Evolutionary conservation across 2,888 invertebrate genomes (phyloP).

Genomic region (Labia minor): DNA sequence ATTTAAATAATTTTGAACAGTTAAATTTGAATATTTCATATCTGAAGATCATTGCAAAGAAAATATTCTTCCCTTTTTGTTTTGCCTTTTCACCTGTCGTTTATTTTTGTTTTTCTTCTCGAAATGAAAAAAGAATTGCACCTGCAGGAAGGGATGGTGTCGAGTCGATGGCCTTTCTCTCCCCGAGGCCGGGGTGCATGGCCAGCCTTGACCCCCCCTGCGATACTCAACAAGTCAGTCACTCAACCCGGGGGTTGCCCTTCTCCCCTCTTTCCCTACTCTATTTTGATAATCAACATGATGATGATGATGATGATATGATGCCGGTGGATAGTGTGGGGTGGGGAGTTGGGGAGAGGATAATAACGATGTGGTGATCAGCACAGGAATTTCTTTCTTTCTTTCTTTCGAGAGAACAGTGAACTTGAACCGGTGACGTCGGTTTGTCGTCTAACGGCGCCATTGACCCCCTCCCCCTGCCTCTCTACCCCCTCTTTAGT

Average conservation of each 20-base stretch:
- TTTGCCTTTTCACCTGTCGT: no score
- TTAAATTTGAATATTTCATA: no score
- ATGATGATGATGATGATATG: not conserved
- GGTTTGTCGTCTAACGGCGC: not conserved
- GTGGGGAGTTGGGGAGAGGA: not conserved
- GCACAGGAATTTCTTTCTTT: not conserved
- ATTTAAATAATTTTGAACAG: no score
- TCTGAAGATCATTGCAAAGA: no score
- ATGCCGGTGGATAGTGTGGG: not conserved
- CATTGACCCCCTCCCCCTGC: not conserved
- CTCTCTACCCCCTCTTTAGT: not conserved
- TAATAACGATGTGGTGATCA: not conserved
- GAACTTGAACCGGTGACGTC: conserved; percentile 13
- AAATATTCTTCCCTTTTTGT: no score
- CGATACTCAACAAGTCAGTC: not conserved
- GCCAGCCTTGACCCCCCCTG: not conserved
- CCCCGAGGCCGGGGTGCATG: not conserved
- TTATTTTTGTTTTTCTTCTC: no score
- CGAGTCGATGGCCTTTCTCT: no score
- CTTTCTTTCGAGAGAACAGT: not conserved
- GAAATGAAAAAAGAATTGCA: no score
- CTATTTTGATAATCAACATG: not conserved
- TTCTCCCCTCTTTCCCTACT: not conserved
- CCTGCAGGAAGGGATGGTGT: no score
- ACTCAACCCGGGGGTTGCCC: not conserved